Evolutionary conservation across 2,113 vertebrate genomes (phyloP), one percentile per base, ranked within the genome.

Genomic region (Piprites chloris): DNA sequence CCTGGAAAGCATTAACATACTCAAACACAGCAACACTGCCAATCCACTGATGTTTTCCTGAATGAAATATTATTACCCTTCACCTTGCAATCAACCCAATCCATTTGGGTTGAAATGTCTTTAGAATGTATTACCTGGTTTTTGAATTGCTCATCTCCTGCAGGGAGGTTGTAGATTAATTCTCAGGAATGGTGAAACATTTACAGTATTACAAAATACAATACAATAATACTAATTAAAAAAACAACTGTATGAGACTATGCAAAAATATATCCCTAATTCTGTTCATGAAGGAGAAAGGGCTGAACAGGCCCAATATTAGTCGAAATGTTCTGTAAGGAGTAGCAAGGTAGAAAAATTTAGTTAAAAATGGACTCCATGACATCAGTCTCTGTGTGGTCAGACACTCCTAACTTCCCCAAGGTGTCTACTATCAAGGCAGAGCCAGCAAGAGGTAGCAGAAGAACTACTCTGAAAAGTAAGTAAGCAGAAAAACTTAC

Each of bases 1-100:
- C 59, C 75, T 77, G 79, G 72, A 83, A 94, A 90, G 63, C 68
- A 88, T 96, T 97, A 93, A 67, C 83, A 83, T 53, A 83, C n/a
- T 76, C 75, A 53, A 85, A 77, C 50, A 66, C 62, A 59, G n/a
- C 61, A 82, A 88, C 33, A 28, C 39, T 71, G 72, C 28, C 67
- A 88, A 61, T 10, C 18, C 47, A 86, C 55, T 47, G 20, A 66
- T 42, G n/a, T 81, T 59, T 77, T 92, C 61, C 68, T 63, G 72
- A 55, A 81, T 74, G 55, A 93, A 97, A 58, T 76, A 88, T 91
- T 78, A 94, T 62, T 77, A 94, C 28, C 82, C 75, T 90, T 96
- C 83, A 81, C 52, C 80, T 81, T 42, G 55, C 79, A 84, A 84
- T 71, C 87, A 84, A 84, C 33, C 1, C 72, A 69, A 89, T 49